A percentile compares a stretch with the other conserved stretches of the same genome.
phyloP scores from a whole-genome alignment of 2,113 vertebrate species.

The Chrysemys picta region DNA sequence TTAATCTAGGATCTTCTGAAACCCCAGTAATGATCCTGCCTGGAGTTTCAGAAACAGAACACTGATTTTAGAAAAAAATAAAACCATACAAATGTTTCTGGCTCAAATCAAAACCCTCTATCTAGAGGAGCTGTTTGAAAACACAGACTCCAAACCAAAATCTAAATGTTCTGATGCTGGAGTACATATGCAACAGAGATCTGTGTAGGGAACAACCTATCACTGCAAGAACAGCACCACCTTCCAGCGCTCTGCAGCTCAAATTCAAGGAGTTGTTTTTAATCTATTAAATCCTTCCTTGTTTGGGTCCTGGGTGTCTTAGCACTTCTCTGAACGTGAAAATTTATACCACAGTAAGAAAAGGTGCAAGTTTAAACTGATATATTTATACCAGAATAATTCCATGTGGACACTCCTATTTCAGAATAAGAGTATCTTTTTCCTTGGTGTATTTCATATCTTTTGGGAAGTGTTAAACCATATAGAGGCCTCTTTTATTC shows the following conservation, averaged over 20 bases:
- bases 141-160: not conserved
- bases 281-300: not conserved
- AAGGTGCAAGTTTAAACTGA: not conserved
- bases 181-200: not conserved
- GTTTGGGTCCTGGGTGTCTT: not conserved
- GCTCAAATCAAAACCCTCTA: not conserved
- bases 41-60: not conserved
- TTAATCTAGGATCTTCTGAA: not conserved
- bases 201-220: not conserved
- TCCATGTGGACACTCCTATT: not conserved
- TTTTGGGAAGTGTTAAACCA: not conserved
- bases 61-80: fast-evolving
- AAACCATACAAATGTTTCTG: not conserved
- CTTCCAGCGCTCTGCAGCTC: not conserved
- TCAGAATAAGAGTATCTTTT: not conserved
- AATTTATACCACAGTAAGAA: not conserved
- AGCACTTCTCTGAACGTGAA: not conserved
- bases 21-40: not conserved
- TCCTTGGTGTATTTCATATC: not conserved
- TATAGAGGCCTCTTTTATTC: not conserved
- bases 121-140: not conserved
- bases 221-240: not conserved
- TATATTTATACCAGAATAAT: not conserved
- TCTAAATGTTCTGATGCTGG: not conserved
- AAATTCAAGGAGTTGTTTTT: not conserved